A percentile compares a stretch with the other conserved stretches of the same genome.
These are phyloP conservation scores for Philaenus spumarius DNA, from an alignment of 1,140 invertebrate genomes.

Conservation along the genomic window DNA sequence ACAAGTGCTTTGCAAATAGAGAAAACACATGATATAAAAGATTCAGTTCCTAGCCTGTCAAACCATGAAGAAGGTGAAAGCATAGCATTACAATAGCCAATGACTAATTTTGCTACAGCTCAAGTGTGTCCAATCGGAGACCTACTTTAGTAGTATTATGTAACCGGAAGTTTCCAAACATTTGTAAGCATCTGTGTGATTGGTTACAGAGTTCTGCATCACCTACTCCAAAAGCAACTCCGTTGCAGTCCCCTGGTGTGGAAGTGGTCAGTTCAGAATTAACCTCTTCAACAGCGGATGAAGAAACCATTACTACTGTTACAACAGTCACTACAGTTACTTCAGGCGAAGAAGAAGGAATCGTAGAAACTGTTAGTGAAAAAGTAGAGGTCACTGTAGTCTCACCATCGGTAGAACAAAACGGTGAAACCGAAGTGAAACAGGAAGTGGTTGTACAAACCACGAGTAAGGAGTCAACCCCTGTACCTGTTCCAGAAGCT, in stretches of 20 bases:
- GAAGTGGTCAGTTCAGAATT: conserved; percentile 37
- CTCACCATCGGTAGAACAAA: neutral
- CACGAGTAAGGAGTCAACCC: neutral
- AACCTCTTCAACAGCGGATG: neutral
- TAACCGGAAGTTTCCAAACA: neutral
- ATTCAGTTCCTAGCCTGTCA: conserved; percentile 19
- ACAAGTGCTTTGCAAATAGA: too few relatives aligned
- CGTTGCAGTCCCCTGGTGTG: conserved; percentile 47
- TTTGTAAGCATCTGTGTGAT: conserved; percentile 9
- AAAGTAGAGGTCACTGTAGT: conserved; percentile 20
- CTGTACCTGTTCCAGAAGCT: conserved; percentile 26
- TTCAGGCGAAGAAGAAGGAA: neutral
- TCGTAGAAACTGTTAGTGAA: neutral
- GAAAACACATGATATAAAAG: too few relatives aligned
- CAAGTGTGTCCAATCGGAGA: too few relatives aligned
- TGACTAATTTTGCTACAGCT: too few relatives aligned
- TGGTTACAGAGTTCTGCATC: conserved; percentile 29
- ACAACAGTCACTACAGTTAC: conserved; percentile 13
- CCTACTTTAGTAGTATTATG: too few relatives aligned
- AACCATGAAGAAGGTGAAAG: conserved; percentile 21
- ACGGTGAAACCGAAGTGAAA: neutral
- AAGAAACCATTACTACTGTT: conserved; percentile 1
- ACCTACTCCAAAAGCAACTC: conserved; percentile 46
- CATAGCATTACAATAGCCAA: neutral
- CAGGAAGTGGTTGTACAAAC: neutral